Percentiles rank a stretch among this genome's conserved stretches.
These are phyloP conservation scores for Dasysyrphus tricinctus DNA, from an alignment of 2,888 invertebrate genomes.

Conservation along the genomic window DNA sequence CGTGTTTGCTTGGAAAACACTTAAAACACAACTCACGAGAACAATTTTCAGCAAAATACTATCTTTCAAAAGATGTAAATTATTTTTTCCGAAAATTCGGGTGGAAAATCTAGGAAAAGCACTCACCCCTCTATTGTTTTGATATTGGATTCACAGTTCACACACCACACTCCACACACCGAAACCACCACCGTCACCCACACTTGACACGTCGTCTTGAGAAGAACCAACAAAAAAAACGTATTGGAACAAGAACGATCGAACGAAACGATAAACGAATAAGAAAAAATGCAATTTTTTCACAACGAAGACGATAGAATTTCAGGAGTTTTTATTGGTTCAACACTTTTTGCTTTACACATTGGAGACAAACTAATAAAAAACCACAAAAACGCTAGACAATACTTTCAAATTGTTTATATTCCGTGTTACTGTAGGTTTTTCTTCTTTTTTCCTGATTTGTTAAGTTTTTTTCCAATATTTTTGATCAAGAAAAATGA, in stretches of 20 bases:
- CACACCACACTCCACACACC: slow-evolving; percentile 36
- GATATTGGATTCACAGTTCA: slow-evolving; percentile 64
- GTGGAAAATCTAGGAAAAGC: slow-evolving; percentile 58
- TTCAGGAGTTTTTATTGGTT: slow-evolving; percentile 47
- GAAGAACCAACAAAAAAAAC: slow-evolving; percentile 32
- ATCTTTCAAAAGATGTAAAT: neutral
- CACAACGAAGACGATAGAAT: slow-evolving; percentile 43
- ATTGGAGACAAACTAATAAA: slow-evolving; percentile 26
- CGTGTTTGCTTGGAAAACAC: neutral
- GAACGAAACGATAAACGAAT: slow-evolving; percentile 28
- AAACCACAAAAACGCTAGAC: slow-evolving; percentile 25
- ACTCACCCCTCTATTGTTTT: slow-evolving; percentile 73
- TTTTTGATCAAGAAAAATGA: slow-evolving; percentile 16
- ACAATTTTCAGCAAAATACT: neutral
- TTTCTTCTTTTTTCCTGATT: neutral
- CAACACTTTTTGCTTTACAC: slow-evolving; percentile 45
- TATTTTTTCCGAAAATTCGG: slow-evolving; percentile 21
- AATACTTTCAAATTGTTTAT: slow-evolving; percentile 57
- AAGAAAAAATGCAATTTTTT: slow-evolving; percentile 48
- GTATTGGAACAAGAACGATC: slow-evolving; percentile 39
- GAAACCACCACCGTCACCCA: slow-evolving; percentile 39
- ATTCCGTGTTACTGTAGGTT: neutral
- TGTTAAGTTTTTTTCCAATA: slow-evolving; percentile 6
- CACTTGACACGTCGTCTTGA: slow-evolving; percentile 74
- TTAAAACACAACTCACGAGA: neutral